Percentiles rank a stretch among this genome's conserved stretches.
These are phyloP conservation scores for Mythimna lalbum DNA, from an alignment of 2,888 invertebrate species.

Conservation along the genomic window DNA sequence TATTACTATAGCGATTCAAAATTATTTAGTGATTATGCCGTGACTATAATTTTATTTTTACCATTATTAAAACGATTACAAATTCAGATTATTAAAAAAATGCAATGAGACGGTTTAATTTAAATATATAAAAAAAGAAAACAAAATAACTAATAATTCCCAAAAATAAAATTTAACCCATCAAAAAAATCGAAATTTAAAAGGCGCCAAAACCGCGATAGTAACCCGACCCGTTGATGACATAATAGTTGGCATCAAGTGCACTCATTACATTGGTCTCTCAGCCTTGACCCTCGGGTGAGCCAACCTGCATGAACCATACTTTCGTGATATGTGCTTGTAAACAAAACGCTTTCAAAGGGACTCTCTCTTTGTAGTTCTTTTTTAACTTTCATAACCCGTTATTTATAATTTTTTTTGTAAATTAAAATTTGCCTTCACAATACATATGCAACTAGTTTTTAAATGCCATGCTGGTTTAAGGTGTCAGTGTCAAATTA, in stretches of 20 bases:
- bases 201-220: constrained; percentile 21
- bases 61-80: too few relatives aligned
- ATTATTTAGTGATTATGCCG: too few relatives aligned
- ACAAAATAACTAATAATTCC: not conserved
- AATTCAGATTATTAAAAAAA: too few relatives aligned
- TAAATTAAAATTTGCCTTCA: constrained; percentile 22
- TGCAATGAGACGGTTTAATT: too few relatives aligned
- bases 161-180: not conserved
- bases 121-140: too few relatives aligned
- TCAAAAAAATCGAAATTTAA: constrained; percentile 16
- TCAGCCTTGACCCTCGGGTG: constrained; percentile 81
- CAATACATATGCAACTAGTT: constrained; percentile 27
- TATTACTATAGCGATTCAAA: not conserved
- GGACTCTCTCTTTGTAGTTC: constrained; percentile 50
- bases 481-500: constrained; percentile 16
- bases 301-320: constrained; percentile 72
- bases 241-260: constrained; percentile 72
- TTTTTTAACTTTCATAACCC: constrained; percentile 28
- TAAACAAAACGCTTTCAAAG: constrained; percentile 65
- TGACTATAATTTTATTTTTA: too few relatives aligned
- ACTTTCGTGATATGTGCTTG: constrained; percentile 70
- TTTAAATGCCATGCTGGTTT: constrained; percentile 12
- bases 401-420: constrained; percentile 32
- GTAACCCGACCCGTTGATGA: constrained; percentile 65
- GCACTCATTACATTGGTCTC: constrained; percentile 72